Base-by-base conservation (phyloP, 2,888 invertebrate species). In the Julus scanicus region DNA sequence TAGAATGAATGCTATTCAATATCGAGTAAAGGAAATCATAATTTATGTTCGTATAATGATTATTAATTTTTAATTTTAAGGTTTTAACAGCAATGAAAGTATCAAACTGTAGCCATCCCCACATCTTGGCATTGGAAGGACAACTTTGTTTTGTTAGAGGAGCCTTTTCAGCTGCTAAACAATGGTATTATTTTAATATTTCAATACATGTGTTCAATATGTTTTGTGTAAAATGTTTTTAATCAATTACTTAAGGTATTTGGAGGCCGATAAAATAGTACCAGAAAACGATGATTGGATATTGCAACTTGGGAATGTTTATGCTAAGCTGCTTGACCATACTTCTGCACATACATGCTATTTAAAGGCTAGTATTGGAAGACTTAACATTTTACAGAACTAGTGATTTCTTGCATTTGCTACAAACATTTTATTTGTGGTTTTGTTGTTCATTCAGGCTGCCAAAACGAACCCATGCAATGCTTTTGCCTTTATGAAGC, bases 261-360 rank as follows among this genome's bases (percentile, higher is more conserved):
- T 63, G 63, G n/a, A n/a, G 5, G 63, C 20, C 6, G 63, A 15
- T 6, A 20, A n/a, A 20, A 5, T 63, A 63, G 0, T 20, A 20
- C 63, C 63, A 20, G 63, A 63, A n/a, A 20, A 63, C 20, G 63
- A 63, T 63, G 63, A 63, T 20, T 63, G n/a, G 63, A n/a, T 63
- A 20, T 63, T 63, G 63, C 63, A 63, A 63, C 63, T 63, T 20
- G 63, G 63, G 1, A 63, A 63, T 63, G 6, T 20, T 63, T 63
- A 20, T 20, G 9, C 63, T 3, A 4, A 20, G 20, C 9, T 63
- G 63, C 63, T 63, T 63, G 20, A 63, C 63, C 20, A 20, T 63
- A 20, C 63, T 3, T n/a, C 63, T 20, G 63, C 63, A n/a, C 63
- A 63, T 63, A 20, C n/a, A 5, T 63, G 20, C 20, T 63, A 63